A percentile compares a stretch with the other conserved stretches of the same genome.
Conservation (phyloP, 2,888 invertebrate genomes). For the Tipula confusa region DNA sequence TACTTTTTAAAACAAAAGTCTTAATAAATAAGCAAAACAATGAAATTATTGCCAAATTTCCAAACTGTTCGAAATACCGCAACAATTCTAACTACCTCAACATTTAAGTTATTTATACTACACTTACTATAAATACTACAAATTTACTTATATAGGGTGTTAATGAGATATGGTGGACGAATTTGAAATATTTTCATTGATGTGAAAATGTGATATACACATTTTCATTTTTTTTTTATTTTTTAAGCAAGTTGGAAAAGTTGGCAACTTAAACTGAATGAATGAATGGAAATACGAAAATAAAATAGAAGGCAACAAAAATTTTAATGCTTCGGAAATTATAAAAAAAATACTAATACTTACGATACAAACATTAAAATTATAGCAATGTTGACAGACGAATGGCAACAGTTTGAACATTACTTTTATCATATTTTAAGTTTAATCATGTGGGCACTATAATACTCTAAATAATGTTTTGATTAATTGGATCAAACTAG, state of each 20-base stretch:
- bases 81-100: neutral
- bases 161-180: constrained; percentile 3
- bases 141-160: constrained; percentile 9
- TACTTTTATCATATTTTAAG: neutral
- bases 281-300: neutral
- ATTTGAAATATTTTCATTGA: neutral
- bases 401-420: neutral
- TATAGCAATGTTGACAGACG: neutral
- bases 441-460: neutral
- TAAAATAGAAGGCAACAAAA: neutral
- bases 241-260: neutral
- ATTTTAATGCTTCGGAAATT: neutral
- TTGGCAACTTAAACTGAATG: neutral
- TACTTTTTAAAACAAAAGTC: no score
- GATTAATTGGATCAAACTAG: no score
- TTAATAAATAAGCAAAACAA: no score
- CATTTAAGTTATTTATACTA: neutral
- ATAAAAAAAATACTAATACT: neutral
- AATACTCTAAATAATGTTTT: no score
- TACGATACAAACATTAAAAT: neutral
- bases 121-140: neutral
- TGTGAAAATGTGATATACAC: neutral
- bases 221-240: neutral
- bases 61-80: neutral
- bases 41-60: no score